Evolutionary conservation across 2,113 vertebrate genomes (phyloP).

Genomic region (Xenopus borealis): DNA sequence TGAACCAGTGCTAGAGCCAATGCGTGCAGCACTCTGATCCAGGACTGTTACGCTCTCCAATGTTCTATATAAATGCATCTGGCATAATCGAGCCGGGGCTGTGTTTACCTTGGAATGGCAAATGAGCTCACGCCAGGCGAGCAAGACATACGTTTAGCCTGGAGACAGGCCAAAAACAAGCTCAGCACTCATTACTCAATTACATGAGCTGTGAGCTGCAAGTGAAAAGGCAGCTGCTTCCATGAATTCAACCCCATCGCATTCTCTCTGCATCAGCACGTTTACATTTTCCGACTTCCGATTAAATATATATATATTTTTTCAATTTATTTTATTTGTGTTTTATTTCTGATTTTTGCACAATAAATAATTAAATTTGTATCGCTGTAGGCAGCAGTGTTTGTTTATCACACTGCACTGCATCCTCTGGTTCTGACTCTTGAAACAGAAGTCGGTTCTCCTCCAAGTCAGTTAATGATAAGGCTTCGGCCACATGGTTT

Average conservation of each 20-base stretch:
- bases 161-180: conserved; percentile 35
- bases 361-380: no score
- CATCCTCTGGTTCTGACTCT: no score
- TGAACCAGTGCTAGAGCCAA: background rate
- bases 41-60: background rate
- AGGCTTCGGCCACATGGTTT: no score
- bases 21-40: no score
- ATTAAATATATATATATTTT: background rate
- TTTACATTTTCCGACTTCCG: conserved; percentile 16
- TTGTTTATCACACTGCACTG: no score
- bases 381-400: no score
- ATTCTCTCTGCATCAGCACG: background rate
- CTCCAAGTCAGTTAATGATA: no score
- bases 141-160: conserved; percentile 33
- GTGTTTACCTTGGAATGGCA: conserved; percentile 38
- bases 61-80: conserved; percentile 24
- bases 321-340: no score
- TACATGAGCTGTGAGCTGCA: conserved; percentile 19
- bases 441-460: no score
- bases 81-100: conserved; percentile 7
- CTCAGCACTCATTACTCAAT: conserved; percentile 38
- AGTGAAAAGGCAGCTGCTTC: conserved; percentile 37
- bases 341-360: no score
- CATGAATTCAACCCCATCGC: conserved; percentile 17
- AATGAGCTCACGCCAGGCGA: conserved; percentile 20